Conservation (phyloP, 2,888 invertebrate species). For the Epinotia brunnichana region DNA sequence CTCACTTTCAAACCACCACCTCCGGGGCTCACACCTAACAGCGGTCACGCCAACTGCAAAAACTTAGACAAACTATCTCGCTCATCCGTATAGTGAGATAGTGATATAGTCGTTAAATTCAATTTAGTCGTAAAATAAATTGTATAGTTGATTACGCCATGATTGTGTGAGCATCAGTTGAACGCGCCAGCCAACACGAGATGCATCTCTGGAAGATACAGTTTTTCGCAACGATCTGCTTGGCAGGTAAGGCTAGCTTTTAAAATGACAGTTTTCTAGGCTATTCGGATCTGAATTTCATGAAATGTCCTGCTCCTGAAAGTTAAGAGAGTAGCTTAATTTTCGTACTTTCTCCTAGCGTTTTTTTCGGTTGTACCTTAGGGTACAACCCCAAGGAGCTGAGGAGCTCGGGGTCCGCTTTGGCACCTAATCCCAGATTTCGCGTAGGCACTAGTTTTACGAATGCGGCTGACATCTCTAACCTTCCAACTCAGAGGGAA, state of each 20-base stretch:
- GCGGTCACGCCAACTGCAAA: neutral
- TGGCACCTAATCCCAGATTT: no score
- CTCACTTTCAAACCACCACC: constrained; percentile 34
- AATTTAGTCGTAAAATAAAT: neutral
- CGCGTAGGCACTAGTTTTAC: no score
- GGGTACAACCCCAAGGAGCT: no score
- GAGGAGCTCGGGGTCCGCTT: neutral
- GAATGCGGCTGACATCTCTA: no score
- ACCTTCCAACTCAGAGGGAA: no score
- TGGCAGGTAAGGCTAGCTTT: constrained; percentile 33
- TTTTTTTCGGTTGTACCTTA: neutral
- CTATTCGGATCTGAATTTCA: neutral
- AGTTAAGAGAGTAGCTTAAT: neutral
- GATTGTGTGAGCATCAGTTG: constrained; percentile 24
- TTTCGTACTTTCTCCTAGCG: no score
- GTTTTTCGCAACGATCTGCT: constrained; percentile 10
- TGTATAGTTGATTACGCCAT: constrained; percentile 6
- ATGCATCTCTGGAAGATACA: constrained; percentile 29
- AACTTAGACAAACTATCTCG: neutral
- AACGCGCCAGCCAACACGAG: constrained; percentile 12
- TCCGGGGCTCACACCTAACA: constrained; percentile 20
- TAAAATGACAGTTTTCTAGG: neutral
- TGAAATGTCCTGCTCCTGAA: neutral
- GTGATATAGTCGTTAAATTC: constrained; percentile 6
- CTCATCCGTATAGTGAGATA: neutral